These are phyloP conservation scores for Oxycera nigricornis DNA, from an alignment of 2,888 invertebrate genomes.

Conservation along the genomic window DNA sequence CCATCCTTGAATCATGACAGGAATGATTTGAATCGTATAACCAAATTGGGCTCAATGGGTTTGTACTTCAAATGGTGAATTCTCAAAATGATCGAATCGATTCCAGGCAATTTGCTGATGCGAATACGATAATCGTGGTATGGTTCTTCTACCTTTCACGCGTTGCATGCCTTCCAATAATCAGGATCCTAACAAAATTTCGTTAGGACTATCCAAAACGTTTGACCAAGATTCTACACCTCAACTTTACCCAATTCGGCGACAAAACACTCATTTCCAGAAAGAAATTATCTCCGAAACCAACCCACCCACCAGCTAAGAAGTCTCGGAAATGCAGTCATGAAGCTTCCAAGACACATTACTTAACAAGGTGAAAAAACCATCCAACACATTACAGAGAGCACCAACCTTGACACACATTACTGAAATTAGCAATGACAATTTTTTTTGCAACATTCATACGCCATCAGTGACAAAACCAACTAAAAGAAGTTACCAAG, in stretches of 20 bases:
- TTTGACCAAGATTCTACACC: background rate
- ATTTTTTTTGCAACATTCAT: background rate
- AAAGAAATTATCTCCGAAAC: background rate
- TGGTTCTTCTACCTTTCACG: background rate
- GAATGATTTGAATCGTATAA: no score
- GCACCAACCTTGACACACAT: conserved; percentile 23
- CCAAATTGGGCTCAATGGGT: no score
- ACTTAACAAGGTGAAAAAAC: conserved; percentile 16
- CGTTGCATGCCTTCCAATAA: background rate
- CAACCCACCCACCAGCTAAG: conserved; percentile 2
- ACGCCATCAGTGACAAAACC: background rate
- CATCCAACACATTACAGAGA: background rate
- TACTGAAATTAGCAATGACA: conserved; percentile 10
- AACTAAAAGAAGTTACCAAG: background rate
- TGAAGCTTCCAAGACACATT: background rate
- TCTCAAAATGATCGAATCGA: no score
- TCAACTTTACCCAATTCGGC: background rate
- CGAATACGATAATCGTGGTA: background rate
- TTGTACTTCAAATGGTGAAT: no score
- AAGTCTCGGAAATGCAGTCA: background rate
- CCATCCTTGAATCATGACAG: no score
- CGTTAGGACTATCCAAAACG: background rate
- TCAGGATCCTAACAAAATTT: background rate
- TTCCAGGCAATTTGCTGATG: no score
- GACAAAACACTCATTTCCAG: conserved; percentile 26